phyloP scores from a whole-genome alignment of 2,888 invertebrate genomes.

The Caenorhabditis doughertyi region DNA sequence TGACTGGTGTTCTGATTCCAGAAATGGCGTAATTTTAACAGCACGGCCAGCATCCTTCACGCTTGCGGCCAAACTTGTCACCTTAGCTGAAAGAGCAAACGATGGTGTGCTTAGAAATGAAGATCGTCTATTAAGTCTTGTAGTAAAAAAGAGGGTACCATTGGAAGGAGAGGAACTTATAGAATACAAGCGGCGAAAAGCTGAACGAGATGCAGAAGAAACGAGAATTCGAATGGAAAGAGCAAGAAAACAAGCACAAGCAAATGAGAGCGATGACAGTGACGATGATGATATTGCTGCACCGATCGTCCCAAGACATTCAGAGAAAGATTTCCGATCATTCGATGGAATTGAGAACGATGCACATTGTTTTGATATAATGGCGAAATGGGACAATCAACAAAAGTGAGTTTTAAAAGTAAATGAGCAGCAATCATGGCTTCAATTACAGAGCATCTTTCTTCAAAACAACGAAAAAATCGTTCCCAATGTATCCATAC shows the following conservation, averaged over 20 bases:
- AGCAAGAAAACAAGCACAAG: slow-evolving; percentile 46
- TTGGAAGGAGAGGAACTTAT: slow-evolving; percentile 86
- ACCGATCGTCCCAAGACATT: slow-evolving; percentile 76
- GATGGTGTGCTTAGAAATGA: slow-evolving; percentile 48
- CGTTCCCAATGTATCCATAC: slow-evolving; percentile 97
- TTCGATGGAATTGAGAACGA: slow-evolving; percentile 50
- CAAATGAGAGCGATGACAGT: slow-evolving; percentile 80
- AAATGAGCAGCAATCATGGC: background rate
- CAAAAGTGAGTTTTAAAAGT: slow-evolving; percentile 61
- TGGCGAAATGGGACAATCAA: slow-evolving; percentile 71
- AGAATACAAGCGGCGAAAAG: slow-evolving; percentile 84
- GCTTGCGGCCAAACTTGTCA: slow-evolving; percentile 54
- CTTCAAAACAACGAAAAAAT: slow-evolving; percentile 92
- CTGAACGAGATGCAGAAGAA: slow-evolving; percentile 84
- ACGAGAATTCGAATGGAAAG: slow-evolving; percentile 69
- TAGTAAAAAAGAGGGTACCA: slow-evolving; percentile 84
- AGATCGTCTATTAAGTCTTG: slow-evolving; percentile 52
- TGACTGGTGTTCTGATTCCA: slow-evolving; percentile 93
- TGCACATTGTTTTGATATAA: slow-evolving; percentile 66
- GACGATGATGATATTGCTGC: slow-evolving; percentile 82
- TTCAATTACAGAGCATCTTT: slow-evolving; percentile 85
- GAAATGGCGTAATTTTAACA: slow-evolving; percentile 96
- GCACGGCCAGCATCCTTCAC: slow-evolving; percentile 59
- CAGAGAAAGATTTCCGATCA: slow-evolving; percentile 53
- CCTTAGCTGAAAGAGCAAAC: slow-evolving; percentile 51